A percentile compares a stretch with the other conserved stretches of the same genome.
phyloP scores from a whole-genome alignment of 1,140 invertebrate species.

The Megalopta genalis region DNA sequence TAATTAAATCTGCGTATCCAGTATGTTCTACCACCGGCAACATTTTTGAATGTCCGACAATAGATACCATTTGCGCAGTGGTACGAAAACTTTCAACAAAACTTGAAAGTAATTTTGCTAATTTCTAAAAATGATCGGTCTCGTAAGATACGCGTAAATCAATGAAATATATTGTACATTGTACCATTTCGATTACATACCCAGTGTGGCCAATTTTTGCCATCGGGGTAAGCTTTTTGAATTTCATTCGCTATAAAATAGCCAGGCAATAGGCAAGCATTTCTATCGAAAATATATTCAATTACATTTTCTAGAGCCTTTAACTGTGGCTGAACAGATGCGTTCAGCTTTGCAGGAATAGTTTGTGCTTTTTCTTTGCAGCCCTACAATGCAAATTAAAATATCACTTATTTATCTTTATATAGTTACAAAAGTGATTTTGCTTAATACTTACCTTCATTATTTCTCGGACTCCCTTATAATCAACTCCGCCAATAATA shows the following conservation, averaged over 20 bases:
- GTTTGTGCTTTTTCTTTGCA: constrained; percentile 93
- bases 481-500: constrained; percentile 94
- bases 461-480: constrained; percentile 95
- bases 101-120: constrained; percentile 90
- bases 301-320: constrained; percentile 90
- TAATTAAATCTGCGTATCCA: constrained; percentile 91
- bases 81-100: constrained; percentile 96
- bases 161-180: background rate
- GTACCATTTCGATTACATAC: constrained; percentile 78
- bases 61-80: constrained; percentile 96
- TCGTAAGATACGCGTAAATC: background rate
- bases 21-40: constrained; percentile 96
- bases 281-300: constrained; percentile 94
- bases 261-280: constrained; percentile 93
- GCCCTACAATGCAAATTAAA: constrained; percentile 76
- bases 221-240: constrained; percentile 91
- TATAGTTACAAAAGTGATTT: background rate
- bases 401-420: background rate
- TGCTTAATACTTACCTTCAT: constrained; percentile 86
- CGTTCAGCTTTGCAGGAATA: constrained; percentile 87
- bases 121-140: constrained; percentile 82
- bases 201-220: constrained; percentile 94
- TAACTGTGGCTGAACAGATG: constrained; percentile 89
- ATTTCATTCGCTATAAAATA: constrained; percentile 98
- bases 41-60: constrained; percentile 93